phyloP scores from a whole-genome alignment of 2,797 vertebrate species.

The Champsocephalus esox region DNA sequence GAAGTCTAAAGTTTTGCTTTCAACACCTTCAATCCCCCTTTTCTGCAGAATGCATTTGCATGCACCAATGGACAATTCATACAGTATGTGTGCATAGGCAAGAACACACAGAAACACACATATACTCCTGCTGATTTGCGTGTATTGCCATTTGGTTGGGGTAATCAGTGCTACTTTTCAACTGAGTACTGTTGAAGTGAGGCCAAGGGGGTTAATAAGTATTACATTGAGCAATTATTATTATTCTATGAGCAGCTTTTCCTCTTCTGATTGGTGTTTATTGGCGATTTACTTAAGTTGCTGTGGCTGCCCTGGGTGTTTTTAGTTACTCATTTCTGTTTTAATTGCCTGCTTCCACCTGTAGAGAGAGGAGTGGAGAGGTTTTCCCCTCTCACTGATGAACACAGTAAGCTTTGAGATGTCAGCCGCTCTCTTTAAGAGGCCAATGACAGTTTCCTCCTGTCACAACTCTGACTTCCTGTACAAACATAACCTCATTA shows the following conservation, averaged over 20 bases:
- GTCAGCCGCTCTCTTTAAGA: constrained; percentile 80
- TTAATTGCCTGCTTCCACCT: constrained; percentile 83
- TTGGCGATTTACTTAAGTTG: constrained; percentile 60
- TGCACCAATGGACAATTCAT: constrained; percentile 9
- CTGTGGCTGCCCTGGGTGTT: constrained; percentile 61
- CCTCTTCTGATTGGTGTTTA: constrained; percentile 71
- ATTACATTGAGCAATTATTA: constrained; percentile 74
- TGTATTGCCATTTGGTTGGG: constrained; percentile 68
- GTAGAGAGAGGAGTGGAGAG: constrained; percentile 74
- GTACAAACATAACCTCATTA: constrained; percentile 87
- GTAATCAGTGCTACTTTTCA: constrained; percentile 66
- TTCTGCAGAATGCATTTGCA: constrained; percentile 10
- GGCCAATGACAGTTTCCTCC: constrained; percentile 85
- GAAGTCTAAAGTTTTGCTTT: constrained; percentile 70
- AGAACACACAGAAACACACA: constrained; percentile 21
- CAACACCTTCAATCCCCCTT: constrained; percentile 68
- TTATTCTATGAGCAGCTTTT: constrained; percentile 72
- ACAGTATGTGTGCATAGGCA: constrained; percentile 4
- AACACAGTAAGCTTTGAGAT: constrained; percentile 80
- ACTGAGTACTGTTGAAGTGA: constrained; percentile 56
- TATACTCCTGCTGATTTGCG: constrained; percentile 43
- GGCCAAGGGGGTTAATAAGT: constrained; percentile 66
- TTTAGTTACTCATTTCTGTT: constrained; percentile 71
- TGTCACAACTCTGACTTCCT: constrained; percentile 85
- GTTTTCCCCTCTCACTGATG: constrained; percentile 69